Evolutionary conservation across 2,888 invertebrate species (phyloP).

Genomic region (Carpatolechia fugitivella): DNA sequence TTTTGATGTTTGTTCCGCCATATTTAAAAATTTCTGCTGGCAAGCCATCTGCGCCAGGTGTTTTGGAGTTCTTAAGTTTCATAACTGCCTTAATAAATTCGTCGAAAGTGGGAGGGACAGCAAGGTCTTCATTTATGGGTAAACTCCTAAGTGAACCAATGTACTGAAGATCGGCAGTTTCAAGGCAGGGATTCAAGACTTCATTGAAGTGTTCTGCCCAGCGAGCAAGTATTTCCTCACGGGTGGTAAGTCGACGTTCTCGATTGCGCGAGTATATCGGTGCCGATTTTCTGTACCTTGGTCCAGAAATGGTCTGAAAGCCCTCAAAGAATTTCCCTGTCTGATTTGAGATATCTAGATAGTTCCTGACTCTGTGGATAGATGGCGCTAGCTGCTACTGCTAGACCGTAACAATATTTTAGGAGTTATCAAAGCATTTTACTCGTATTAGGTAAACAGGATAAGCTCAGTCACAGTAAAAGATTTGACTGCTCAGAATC

Average conservation of each 20-base stretch:
- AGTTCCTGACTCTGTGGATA: no score
- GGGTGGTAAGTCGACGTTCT: background rate
- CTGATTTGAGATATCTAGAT: no score
- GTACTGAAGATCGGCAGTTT: background rate
- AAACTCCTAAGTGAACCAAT: background rate
- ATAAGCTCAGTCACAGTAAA: no score
- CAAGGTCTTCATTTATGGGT: background rate
- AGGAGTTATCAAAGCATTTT: no score
- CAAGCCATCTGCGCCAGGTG: background rate
- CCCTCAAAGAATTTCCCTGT: background rate
- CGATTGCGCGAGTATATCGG: conserved; percentile 3
- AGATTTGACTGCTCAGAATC: no score
- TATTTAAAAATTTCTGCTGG: conserved; percentile 10
- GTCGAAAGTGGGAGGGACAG: background rate
- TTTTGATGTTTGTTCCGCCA: background rate
- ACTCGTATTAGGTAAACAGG: no score
- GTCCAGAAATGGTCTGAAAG: no score
- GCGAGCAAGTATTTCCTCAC: background rate
- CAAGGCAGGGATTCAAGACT: no score
- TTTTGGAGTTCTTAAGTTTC: background rate
- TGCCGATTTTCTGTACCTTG: conserved; percentile 7
- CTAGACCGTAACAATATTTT: no score
- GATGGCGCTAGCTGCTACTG: no score
- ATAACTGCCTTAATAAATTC: background rate
- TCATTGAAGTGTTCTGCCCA: conserved; percentile 14